Evolutionary conservation across 1,140 invertebrate genomes (phyloP).

Genomic region (Tribolium madens): DNA sequence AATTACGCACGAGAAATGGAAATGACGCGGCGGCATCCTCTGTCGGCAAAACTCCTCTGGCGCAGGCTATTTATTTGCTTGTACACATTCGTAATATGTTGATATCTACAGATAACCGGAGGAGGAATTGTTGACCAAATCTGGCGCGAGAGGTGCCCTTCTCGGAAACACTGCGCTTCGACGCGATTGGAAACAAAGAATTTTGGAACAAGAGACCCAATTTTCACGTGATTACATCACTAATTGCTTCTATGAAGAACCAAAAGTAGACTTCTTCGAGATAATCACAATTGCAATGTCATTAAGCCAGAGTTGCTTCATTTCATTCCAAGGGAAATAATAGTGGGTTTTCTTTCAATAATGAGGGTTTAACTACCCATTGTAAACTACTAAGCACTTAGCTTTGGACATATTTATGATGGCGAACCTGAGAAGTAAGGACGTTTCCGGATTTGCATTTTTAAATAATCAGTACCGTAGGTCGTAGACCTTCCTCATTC

Average conservation of each 20-base stretch:
- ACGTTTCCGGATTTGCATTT: not conserved
- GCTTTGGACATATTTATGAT: not conserved
- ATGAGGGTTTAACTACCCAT: not conserved
- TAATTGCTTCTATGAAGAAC: not conserved
- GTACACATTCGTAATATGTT: conserved; percentile 52
- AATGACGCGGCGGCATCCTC: conserved; percentile 48
- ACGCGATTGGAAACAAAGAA: too few species aligned
- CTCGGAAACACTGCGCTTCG: too few species aligned
- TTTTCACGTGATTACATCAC: not conserved
- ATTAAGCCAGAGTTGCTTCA: not conserved
- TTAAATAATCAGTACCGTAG: too few species aligned
- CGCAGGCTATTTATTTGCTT: conserved; percentile 51
- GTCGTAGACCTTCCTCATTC: too few species aligned
- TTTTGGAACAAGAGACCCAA: too few species aligned
- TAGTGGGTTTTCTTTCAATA: not conserved
- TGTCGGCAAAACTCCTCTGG: conserved; percentile 49
- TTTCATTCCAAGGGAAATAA: not conserved
- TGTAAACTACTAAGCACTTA: not conserved
- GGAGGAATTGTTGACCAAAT: conserved; percentile 47
- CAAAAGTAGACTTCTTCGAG: not conserved
- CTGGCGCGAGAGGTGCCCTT: conserved; percentile 10
- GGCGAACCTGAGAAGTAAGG: not conserved
- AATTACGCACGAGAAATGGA: conserved; percentile 47
- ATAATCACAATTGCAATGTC: not conserved
- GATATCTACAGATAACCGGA: conserved; percentile 46